Evolutionary conservation across 2,888 invertebrate genomes (phyloP), one percentile per base, ranked within the genome.

Genomic region (Apamea sordens): DNA sequence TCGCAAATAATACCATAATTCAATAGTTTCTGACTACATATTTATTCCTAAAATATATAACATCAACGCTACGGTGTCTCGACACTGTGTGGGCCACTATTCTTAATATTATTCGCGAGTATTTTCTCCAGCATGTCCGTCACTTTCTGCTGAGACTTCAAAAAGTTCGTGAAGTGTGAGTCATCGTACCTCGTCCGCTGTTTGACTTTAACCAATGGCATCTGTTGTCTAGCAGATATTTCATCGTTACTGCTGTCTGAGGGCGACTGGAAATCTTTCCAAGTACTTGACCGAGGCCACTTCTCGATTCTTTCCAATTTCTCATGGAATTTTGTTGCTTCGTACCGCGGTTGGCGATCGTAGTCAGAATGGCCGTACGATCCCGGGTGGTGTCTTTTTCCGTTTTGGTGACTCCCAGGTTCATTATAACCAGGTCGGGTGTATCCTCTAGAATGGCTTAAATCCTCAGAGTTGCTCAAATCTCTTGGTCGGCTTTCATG

Each of bases 141-240:
- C 0, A 96, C 96, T 87, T 95, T 96, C 85, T 96, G 93, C 83
- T 97, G 96, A 0, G 95, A 94, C 77, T 94, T 94, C 21, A 96
- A 75, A 77, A 96, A 95, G 78, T 95, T 94, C 13, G 87, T 92
- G 63, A 96, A 96, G 86, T 94, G 95, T 2, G 92, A 87, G 72
- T 95, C 95, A 72, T 95, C 94, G 44, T 92, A 93, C 21, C 83
- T 87, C 2, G 87, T 59, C 3, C 88, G 88, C 70, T 89, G 91
- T 71, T 92, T 94, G 24, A 89, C 82, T 5, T 90, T 86, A 56
- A 84, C 87, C n/a, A 95, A 59, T 0, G 96, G 92, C 74, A 91
- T 80, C 77, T 95, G 95, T 24, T 94, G 91, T 74, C 96, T 91
- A 11, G 94, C 86, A 0, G 90, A 87, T 28, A 94, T 87, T n/a